Evolutionary conservation across 2,113 vertebrate genomes (phyloP).

Genomic region (Sander vitreus): DNA sequence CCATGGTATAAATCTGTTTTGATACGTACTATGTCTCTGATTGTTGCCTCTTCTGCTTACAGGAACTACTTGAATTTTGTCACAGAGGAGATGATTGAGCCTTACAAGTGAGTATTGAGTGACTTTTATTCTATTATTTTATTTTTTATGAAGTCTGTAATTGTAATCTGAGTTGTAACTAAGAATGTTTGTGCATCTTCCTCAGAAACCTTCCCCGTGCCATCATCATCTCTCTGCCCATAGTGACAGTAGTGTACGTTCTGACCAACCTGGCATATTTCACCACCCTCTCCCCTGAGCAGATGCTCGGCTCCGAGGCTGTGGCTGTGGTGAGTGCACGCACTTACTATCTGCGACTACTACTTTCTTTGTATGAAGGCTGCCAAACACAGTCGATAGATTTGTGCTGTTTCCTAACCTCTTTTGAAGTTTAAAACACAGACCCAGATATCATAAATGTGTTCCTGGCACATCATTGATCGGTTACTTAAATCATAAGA

Average conservation of each 20-base stretch:
- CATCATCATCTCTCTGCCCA: conserved; percentile 97
- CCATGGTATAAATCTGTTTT: not conserved
- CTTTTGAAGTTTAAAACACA: not conserved
- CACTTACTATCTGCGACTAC: not conserved
- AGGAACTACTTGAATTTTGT: conserved; percentile 99
- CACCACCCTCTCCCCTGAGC: conserved; percentile 90
- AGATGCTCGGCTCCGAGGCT: conserved; percentile 92
- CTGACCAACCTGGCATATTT: conserved; percentile 98
- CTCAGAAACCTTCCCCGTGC: conserved; percentile 95
- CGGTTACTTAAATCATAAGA: not conserved
- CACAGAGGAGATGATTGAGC: conserved; percentile 99
- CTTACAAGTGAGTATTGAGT: conserved; percentile 88
- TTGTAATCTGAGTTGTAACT: not conserved
- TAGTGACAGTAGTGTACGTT: conserved; percentile 95
- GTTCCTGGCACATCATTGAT: not conserved
- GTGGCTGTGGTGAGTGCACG: conserved; percentile 93
- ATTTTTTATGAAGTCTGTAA: too few species aligned
- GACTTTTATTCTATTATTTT: not conserved
- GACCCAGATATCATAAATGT: not conserved
- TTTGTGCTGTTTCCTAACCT: not conserved
- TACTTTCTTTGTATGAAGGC: not conserved
- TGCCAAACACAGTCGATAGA: not conserved
- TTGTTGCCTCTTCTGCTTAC: conserved; percentile 41
- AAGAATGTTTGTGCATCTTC: not conserved
- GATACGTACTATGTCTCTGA: not conserved